These are phyloP conservation scores for Neopipo cinnamomea DNA, from an alignment of 2,113 vertebrate genomes.

Conservation along the genomic window DNA sequence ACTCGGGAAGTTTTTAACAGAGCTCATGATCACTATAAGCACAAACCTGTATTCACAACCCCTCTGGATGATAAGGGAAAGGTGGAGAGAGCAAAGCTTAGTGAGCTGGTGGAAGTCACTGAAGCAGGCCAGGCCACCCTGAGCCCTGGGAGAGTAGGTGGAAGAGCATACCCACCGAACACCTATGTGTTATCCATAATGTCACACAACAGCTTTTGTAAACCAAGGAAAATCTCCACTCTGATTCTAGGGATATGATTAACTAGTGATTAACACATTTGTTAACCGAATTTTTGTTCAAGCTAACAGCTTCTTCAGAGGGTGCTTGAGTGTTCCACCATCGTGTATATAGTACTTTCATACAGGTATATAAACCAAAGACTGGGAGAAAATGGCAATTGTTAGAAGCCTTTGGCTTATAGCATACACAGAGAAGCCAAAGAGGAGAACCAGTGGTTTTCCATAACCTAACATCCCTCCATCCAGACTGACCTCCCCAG, in stretches of 20 bases:
- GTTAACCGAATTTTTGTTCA: neutral
- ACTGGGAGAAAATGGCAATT: neutral
- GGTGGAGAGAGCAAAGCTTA: neutral
- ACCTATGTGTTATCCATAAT: fast-evolving
- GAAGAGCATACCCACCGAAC: neutral
- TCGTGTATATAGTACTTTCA: neutral
- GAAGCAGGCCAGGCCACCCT: neutral
- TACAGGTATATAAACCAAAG: neutral
- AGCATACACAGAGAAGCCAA: neutral
- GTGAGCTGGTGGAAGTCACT: neutral
- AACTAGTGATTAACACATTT: neutral
- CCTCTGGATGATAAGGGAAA: neutral
- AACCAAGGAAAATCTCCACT: neutral
- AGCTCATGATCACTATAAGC: neutral
- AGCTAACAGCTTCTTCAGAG: neutral
- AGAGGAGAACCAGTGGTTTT: neutral
- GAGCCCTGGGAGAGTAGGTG: neutral
- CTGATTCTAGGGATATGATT: neutral
- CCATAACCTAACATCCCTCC: neutral
- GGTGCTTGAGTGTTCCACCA: neutral
- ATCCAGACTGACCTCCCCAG: neutral
- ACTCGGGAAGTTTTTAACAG: neutral
- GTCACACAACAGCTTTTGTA: neutral
- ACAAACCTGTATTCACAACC: neutral
- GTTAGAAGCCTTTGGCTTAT: neutral